phyloP scores from a whole-genome alignment of 2,113 vertebrate genomes.

The Anhinga rufa region DNA sequence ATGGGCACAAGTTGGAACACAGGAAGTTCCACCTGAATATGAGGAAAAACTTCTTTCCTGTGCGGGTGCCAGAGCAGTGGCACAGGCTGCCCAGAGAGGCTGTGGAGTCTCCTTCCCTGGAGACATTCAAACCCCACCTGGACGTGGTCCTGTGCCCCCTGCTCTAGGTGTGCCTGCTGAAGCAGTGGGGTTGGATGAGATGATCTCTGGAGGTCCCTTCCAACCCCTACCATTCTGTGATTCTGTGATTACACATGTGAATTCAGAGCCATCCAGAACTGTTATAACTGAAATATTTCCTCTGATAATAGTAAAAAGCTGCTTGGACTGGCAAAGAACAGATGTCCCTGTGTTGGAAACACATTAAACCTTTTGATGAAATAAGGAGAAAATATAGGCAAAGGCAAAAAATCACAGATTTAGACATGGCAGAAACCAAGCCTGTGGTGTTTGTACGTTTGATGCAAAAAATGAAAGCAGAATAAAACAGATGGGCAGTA shows the following conservation, averaged over 20 bases:
- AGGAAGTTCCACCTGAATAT: too few species aligned
- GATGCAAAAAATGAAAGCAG: background rate
- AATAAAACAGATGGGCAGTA: background rate
- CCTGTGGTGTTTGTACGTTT: background rate
- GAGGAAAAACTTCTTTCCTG: too few species aligned
- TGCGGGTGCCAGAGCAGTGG: too few species aligned
- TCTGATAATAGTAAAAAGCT: background rate
- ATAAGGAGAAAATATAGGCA: background rate
- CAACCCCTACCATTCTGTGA: too few species aligned
- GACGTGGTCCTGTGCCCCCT: too few species aligned
- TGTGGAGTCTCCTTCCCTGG: too few species aligned
- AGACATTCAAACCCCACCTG: too few species aligned
- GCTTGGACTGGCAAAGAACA: background rate
- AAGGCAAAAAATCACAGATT: background rate
- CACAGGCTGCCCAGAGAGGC: too few species aligned
- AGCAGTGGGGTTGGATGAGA: too few species aligned
- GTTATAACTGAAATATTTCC: background rate
- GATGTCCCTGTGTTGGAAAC: background rate
- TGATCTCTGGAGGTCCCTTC: too few species aligned
- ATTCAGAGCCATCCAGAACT: background rate
- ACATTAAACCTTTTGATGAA: background rate
- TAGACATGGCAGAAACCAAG: background rate
- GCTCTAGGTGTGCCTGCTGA: too few species aligned
- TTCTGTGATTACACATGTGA: background rate
- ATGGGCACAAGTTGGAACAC: too few species aligned